Evolutionary conservation across 2,888 invertebrate genomes (phyloP).

Genomic region (Eutolmus rufibarbis): DNA sequence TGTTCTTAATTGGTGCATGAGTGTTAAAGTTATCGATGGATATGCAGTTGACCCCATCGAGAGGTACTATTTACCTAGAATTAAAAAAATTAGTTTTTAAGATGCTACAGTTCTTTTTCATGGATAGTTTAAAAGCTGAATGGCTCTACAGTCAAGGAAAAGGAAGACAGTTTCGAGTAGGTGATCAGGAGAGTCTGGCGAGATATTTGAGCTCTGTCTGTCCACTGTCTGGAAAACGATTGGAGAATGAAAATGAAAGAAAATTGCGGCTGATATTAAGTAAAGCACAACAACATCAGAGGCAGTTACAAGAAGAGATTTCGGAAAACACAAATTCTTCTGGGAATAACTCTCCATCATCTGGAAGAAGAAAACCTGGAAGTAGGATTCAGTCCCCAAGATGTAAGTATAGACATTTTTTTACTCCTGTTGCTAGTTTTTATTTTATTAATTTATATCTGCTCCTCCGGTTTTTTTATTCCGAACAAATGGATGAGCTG

Average conservation of each 20-base stretch:
- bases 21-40: conserved; percentile 86
- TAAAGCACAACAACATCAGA: conserved; percentile 90
- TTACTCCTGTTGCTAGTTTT: too few species aligned
- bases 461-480: not conserved
- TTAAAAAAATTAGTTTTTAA: conserved; percentile 17
- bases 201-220: conserved; percentile 85
- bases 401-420: conserved; percentile 53
- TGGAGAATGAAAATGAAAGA: conserved; percentile 86
- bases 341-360: conserved; percentile 61
- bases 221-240: conserved; percentile 80
- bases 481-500: not conserved
- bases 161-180: conserved; percentile 84
- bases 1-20: conserved; percentile 92
- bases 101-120: conserved; percentile 47
- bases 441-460: not conserved
- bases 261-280: conserved; percentile 85
- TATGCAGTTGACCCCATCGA: conserved; percentile 89
- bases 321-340: conserved; percentile 60
- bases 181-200: conserved; percentile 81
- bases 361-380: conserved; percentile 58
- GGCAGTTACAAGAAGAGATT: conserved; percentile 78
- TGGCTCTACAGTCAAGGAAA: conserved; percentile 96
- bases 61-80: conserved; percentile 65
- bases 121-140: conserved; percentile 82
- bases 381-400: conserved; percentile 63